These are phyloP conservation scores for Synchiropus splendidus DNA, from an alignment of 2,113 vertebrate genomes.

Conservation along the genomic window DNA sequence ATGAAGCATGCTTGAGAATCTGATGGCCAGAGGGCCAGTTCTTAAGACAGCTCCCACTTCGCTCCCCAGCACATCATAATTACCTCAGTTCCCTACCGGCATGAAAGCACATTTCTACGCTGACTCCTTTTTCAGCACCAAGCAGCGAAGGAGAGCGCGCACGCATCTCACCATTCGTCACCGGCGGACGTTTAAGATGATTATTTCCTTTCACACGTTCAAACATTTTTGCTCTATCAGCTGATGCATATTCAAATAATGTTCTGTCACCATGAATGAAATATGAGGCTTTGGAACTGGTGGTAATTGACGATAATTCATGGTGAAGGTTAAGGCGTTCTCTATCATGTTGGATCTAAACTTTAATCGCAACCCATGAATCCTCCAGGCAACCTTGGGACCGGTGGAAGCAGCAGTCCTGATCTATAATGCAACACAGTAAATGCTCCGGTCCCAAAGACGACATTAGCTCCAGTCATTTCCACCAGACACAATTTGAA, in stretches of 20 bases:
- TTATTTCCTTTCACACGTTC: background rate
- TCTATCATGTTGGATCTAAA: constrained; percentile 13
- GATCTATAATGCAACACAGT: constrained; percentile 37
- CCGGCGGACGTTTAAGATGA: constrained; percentile 5
- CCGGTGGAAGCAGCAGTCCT: constrained; percentile 5
- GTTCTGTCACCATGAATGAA: constrained; percentile 18
- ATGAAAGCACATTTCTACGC: constrained; percentile 47
- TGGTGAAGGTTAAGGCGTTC: constrained; percentile 16
- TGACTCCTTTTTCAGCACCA: constrained; percentile 43
- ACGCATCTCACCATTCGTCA: constrained; percentile 16
- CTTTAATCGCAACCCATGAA: constrained; percentile 14
- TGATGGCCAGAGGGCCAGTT: constrained; percentile 39
- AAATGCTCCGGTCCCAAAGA: constrained; percentile 21
- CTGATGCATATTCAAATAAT: constrained; percentile 23
- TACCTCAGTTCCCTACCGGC: constrained; percentile 54
- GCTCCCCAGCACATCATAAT: constrained; percentile 56
- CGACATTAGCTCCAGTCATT: constrained; percentile 37
- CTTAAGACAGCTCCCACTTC: constrained; percentile 52
- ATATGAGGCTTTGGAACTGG: background rate
- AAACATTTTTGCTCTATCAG: constrained; percentile 21
- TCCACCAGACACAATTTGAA: constrained; percentile 44
- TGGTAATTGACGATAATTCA: constrained; percentile 35
- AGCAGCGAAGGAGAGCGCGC: constrained; percentile 6
- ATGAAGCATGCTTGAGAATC: constrained; percentile 38
- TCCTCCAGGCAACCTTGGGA: constrained; percentile 18